Conservation (phyloP, 2,797 vertebrate species). For the Fundulus diaphanus region DNA sequence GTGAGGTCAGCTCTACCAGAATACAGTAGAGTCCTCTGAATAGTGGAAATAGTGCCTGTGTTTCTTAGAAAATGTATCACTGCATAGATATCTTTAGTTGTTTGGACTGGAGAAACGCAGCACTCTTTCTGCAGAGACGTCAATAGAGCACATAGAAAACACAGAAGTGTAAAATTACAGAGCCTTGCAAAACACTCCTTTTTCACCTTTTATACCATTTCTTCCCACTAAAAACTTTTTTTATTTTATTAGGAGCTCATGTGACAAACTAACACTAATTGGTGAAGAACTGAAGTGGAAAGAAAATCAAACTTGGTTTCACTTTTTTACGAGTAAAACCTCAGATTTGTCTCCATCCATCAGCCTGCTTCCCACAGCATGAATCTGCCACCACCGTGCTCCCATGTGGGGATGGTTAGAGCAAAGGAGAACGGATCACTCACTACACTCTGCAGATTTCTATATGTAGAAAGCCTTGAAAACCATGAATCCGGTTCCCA, state of each 20-base stretch:
- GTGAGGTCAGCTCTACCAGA: constrained; percentile 26
- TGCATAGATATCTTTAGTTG: neutral
- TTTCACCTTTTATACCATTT: neutral
- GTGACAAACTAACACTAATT: neutral
- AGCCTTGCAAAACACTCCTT: too few species aligned
- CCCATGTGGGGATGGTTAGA: neutral
- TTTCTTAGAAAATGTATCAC: neutral
- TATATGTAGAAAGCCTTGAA: too few species aligned
- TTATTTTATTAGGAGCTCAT: neutral
- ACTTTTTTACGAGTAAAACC: too few species aligned
- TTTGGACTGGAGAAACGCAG: neutral
- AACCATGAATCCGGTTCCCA: too few species aligned
- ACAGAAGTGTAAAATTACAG: constrained; percentile 1
- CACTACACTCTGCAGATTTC: too few species aligned
- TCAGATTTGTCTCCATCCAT: neutral
- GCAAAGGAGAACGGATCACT: too few species aligned
- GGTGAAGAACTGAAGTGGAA: neutral
- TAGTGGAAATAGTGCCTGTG: constrained; percentile 8
- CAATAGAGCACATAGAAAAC: constrained; percentile 53
- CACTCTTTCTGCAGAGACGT: constrained; percentile 46
- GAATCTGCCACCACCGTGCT: neutral
- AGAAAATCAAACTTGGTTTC: too few species aligned
- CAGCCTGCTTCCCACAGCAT: neutral
- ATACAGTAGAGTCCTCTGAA: constrained; percentile 34
- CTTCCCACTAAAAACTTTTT: too few species aligned